Evolutionary conservation across 2,113 vertebrate genomes (phyloP).

Genomic region (Xenus cinereus): DNA sequence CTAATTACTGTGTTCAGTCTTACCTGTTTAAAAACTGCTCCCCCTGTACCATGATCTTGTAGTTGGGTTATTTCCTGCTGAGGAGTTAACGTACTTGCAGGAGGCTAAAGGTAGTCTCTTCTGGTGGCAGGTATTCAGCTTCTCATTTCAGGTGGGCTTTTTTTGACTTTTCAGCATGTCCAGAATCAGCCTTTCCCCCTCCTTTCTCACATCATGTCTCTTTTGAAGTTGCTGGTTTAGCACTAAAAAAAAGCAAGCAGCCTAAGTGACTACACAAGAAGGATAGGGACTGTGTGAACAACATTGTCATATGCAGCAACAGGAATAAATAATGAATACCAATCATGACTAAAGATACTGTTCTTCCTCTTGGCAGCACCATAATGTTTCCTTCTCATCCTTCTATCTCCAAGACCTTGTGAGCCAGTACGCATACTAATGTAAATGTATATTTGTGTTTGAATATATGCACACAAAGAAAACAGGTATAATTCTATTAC

Average conservation of each 20-base stretch:
- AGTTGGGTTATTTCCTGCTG: not conserved
- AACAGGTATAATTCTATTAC: not conserved
- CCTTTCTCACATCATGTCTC: not conserved
- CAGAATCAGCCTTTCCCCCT: not conserved
- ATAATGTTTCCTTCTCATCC: not conserved
- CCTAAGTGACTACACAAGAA: not conserved
- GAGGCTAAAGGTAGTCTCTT: not conserved
- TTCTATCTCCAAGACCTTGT: not conserved
- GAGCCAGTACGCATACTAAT: not conserved
- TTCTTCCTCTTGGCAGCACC: not conserved
- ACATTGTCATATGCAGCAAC: not conserved
- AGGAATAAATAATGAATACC: not conserved
- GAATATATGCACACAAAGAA: not conserved
- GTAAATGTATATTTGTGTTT: not conserved
- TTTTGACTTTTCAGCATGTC: not conserved
- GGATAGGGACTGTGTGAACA: not conserved
- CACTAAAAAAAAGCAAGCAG: not conserved
- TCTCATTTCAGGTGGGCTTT: not conserved
- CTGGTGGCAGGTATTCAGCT: not conserved
- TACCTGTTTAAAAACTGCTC: not conserved
- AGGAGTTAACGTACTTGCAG: not conserved
- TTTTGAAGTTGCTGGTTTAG: not conserved
- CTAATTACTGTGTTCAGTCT: not conserved
- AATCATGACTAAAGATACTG: not conserved
- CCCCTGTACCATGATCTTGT: not conserved